Evolutionary conservation across 2,797 vertebrate genomes (phyloP).

Genomic region (Holocentrus rufus): DNA sequence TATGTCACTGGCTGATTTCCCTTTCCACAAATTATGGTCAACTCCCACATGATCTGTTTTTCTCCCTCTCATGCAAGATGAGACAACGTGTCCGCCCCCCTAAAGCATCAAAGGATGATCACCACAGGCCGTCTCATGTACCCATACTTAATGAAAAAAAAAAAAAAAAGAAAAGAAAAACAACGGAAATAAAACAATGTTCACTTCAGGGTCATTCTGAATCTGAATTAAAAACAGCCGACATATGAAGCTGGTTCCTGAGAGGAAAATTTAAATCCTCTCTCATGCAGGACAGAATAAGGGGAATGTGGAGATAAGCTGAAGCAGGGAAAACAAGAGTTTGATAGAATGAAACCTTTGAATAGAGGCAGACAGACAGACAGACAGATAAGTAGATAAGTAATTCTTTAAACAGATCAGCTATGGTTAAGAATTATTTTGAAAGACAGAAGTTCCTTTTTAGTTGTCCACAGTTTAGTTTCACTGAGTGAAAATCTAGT

Average conservation of each 20-base stretch:
- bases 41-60: conserved; percentile 17
- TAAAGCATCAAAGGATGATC: conserved; percentile 4
- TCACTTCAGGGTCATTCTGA: neutral
- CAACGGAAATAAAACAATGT: too few relatives aligned
- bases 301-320: conserved; percentile 9
- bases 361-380: too few relatives aligned
- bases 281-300: neutral
- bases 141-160: too few relatives aligned
- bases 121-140: neutral
- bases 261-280: neutral
- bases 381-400: too few relatives aligned
- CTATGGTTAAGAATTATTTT: neutral
- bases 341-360: neutral
- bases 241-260: neutral
- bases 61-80: conserved; percentile 54
- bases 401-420: too few relatives aligned
- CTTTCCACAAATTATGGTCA: conserved; percentile 42
- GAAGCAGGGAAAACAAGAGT: neutral
- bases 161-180: too few relatives aligned
- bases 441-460: neutral
- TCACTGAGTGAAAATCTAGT: neutral
- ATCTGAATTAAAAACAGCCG: neutral
- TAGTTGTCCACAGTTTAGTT: neutral
- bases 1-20: conserved; percentile 27
- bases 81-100: conserved; percentile 41